A percentile compares a stretch with the other conserved stretches of the same genome.
Evolutionary conservation across 2,888 invertebrate genomes (phyloP).

Genomic region (Cataglyphis livida): DNA sequence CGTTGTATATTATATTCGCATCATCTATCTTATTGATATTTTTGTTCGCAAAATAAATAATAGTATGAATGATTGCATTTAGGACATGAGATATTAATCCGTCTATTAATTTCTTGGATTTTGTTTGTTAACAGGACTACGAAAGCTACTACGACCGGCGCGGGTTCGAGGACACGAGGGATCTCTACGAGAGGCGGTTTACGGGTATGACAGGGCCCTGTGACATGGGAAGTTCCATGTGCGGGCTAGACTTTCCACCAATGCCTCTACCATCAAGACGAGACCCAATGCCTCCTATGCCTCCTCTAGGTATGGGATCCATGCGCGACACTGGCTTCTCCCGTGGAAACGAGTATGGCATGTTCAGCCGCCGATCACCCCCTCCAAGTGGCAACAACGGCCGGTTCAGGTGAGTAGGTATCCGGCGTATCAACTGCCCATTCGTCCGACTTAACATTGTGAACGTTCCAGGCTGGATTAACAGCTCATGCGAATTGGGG

Average conservation of each 20-base stretch:
- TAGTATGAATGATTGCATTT: background rate
- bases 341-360: constrained; percentile 90
- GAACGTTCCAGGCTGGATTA: constrained; percentile 82
- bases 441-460: constrained; percentile 84
- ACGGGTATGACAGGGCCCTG: constrained; percentile 88
- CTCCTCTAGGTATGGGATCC: constrained; percentile 90
- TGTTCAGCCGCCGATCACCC: constrained; percentile 94
- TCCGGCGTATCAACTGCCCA: constrained; percentile 71
- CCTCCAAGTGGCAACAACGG: constrained; percentile 86
- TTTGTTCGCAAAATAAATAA: background rate
- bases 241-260: constrained; percentile 88
- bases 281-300: constrained; percentile 92
- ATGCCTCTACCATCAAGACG: constrained; percentile 89
- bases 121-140: constrained; percentile 86
- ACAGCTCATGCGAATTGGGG: constrained; percentile 84
- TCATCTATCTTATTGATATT: background rate
- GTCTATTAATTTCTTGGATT: background rate
- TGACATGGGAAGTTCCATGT: constrained; percentile 85
- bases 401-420: constrained; percentile 84
- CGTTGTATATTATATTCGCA: too few species aligned
- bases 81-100: background rate
- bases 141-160: constrained; percentile 93
- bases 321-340: constrained; percentile 89
- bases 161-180: constrained; percentile 92
- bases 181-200: constrained; percentile 93